Conservation (phyloP, 37 sponge, comb jelly and placozoan genomes). For the Ianthella basta region DNA sequence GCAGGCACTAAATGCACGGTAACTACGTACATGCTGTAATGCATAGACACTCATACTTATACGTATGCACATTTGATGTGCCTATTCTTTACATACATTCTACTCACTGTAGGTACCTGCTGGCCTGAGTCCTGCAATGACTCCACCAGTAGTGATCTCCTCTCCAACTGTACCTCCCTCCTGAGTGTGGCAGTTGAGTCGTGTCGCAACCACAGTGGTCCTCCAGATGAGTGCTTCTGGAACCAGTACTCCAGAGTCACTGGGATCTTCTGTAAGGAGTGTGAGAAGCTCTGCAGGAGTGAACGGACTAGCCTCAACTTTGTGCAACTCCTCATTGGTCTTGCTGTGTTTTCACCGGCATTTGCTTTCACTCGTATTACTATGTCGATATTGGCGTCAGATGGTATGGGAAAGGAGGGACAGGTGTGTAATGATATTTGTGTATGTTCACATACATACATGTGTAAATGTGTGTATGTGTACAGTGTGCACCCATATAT, state of each 20-base stretch:
- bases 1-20: no score
- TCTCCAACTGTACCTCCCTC: not conserved
- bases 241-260: slow-evolving; percentile 47
- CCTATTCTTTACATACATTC: no score
- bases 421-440: slow-evolving; percentile 6
- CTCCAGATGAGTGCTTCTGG: slow-evolving; percentile 52
- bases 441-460: not conserved
- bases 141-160: no score
- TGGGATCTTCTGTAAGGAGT: slow-evolving; percentile 42
- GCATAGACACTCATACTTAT: no score
- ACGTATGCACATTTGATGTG: no score
- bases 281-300: slow-evolving; percentile 43
- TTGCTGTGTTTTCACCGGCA: not conserved
- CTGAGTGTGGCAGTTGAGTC: not conserved
- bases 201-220: slow-evolving; percentile 21
- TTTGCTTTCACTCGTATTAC: slow-evolving; percentile 6
- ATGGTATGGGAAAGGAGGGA: slow-evolving; percentile 30
- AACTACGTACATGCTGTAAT: no score
- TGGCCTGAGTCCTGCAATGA: no score
- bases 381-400: slow-evolving; percentile 38
- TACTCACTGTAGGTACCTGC: not conserved
- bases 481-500: not conserved
- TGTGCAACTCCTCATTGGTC: slow-evolving; percentile 49
- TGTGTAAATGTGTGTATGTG: slow-evolving; percentile 3
- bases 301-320: slow-evolving; percentile 32